Conservation (phyloP, 2,113 vertebrate genomes). For the Callipepla californica region DNA sequence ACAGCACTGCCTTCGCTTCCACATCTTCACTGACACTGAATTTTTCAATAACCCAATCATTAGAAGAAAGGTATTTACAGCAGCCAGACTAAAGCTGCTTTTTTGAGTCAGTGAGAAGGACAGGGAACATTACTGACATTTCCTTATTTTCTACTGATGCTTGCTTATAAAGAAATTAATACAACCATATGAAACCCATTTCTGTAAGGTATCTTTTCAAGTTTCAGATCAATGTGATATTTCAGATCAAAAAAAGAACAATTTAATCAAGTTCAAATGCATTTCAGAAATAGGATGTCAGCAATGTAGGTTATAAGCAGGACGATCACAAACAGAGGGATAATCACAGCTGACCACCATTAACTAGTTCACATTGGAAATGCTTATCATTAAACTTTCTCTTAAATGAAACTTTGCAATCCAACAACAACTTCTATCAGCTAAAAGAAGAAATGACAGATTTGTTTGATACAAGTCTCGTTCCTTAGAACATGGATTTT, state of each 20-base stretch:
- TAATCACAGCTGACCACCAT: slow-evolving; percentile 29
- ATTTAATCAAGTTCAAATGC: not conserved
- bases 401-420: slow-evolving; percentile 43
- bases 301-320: not conserved
- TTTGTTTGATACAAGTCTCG: not conserved
- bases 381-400: slow-evolving; percentile 42
- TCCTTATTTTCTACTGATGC: not conserved
- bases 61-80: not conserved
- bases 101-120: not conserved
- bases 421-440: slow-evolving; percentile 39
- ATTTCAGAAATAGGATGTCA: not conserved
- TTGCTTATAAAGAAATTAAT: not conserved
- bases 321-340: not conserved
- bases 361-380: slow-evolving; percentile 1
- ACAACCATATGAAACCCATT: not conserved
- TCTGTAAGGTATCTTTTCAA: not conserved
- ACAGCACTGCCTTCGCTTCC: not conserved
- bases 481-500: slow-evolving; percentile 20
- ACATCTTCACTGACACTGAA: not conserved
- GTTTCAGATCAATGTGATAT: not conserved
- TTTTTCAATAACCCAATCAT: not conserved
- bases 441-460: not conserved
- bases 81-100: not conserved
- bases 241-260: slow-evolving; percentile 8
- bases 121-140: not conserved